These are phyloP conservation scores for Drosophila nebulosa DNA, from an alignment of 1,140 invertebrate genomes.

Conservation along the genomic window DNA sequence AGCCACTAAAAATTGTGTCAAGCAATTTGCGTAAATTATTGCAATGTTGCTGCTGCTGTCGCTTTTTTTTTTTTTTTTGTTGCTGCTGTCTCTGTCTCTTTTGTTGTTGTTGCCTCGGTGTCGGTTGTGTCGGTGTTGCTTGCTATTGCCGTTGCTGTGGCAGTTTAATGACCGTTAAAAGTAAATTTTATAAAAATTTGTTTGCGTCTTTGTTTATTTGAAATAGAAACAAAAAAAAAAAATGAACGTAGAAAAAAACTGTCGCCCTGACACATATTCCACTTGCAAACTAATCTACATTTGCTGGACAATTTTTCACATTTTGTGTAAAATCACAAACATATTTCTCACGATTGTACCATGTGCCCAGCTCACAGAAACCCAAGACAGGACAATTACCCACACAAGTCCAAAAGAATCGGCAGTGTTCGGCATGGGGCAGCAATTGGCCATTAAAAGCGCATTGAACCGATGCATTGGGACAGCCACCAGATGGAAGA, in stretches of 20 bases:
- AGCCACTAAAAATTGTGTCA: slow-evolving; percentile 65
- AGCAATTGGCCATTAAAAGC: slow-evolving; percentile 35
- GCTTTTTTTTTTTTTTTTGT: slow-evolving; percentile 1
- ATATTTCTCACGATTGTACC: slow-evolving; percentile 44
- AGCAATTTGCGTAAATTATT: slow-evolving; percentile 79
- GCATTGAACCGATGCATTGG: slow-evolving; percentile 21
- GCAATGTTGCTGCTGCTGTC: slow-evolving; percentile 34
- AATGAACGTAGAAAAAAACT: background rate
- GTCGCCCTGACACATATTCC: slow-evolving; percentile 38
- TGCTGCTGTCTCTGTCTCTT: slow-evolving; percentile 14
- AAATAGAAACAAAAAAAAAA: background rate
- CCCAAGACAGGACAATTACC: slow-evolving; percentile 30
- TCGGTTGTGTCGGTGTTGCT: slow-evolving; percentile 5
- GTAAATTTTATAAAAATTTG: slow-evolving; percentile 30
- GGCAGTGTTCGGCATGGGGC: slow-evolving; percentile 43
- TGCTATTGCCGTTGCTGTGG: slow-evolving; percentile 47
- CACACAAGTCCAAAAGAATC: slow-evolving; percentile 45
- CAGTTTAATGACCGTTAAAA: slow-evolving; percentile 66
- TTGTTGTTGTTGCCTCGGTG: slow-evolving; percentile 17
- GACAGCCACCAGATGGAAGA: slow-evolving; percentile 5
- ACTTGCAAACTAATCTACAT: slow-evolving; percentile 40
- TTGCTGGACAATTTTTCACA: slow-evolving; percentile 48
- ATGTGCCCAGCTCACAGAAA: slow-evolving; percentile 52
- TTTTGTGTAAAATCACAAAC: slow-evolving; percentile 39
- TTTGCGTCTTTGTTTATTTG: slow-evolving; percentile 5